A percentile compares a stretch with the other conserved stretches of the same genome.
phyloP scores from a whole-genome alignment of 2,113 vertebrate genomes.

The Neodontobutis hainanensis region DNA sequence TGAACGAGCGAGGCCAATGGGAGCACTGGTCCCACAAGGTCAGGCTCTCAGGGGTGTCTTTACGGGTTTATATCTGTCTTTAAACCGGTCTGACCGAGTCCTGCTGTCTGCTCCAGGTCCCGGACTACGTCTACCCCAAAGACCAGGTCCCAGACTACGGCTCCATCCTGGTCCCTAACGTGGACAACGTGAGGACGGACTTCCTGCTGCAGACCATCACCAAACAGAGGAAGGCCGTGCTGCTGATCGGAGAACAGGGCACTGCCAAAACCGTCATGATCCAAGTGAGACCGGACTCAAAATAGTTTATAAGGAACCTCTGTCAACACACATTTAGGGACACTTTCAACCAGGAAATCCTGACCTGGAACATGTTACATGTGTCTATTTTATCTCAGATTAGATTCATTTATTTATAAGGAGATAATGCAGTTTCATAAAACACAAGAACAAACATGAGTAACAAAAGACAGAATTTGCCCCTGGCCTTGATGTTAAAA shows the following conservation, averaged over 20 bases:
- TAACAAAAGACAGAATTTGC: no score
- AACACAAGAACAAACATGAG: no score
- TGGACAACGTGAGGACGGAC: conserved; percentile 84
- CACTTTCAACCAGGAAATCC: no score
- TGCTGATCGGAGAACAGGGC: conserved; percentile 86
- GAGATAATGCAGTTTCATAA: no score
- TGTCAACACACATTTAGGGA: no score
- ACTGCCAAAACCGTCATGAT: conserved; percentile 88
- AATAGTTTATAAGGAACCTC: background rate
- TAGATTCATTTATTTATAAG: no score
- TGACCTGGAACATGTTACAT: no score
- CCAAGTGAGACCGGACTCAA: conserved; percentile 68
- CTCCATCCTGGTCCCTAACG: conserved; percentile 86
- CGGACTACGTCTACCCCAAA: conserved; percentile 82
- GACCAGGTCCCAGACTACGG: conserved; percentile 83
- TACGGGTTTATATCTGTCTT: background rate
- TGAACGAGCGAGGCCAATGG: conserved; percentile 81
- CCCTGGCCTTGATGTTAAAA: no score
- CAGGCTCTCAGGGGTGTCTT: background rate
- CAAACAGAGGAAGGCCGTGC: conserved; percentile 84
- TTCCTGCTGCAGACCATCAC: conserved; percentile 83
- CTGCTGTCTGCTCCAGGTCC: conserved; percentile 70
- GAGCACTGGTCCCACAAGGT: conserved; percentile 86
- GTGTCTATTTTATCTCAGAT: no score
- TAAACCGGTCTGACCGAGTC: background rate